These are phyloP conservation scores for Hippocampus zosterae DNA, from an alignment of 2,113 vertebrate species.

Conservation along the genomic window DNA sequence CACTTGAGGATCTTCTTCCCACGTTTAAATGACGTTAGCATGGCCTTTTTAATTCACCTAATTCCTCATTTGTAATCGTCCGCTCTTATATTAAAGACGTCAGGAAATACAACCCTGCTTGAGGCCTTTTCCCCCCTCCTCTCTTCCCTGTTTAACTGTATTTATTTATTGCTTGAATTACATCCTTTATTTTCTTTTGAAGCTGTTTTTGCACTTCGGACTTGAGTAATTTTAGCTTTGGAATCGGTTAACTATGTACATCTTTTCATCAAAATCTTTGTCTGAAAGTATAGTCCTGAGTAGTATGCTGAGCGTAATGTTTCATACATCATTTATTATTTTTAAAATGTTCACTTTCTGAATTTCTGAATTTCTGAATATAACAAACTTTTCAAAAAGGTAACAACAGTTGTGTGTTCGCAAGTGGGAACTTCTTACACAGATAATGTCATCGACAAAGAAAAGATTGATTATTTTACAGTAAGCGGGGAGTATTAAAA, in stretches of 20 bases:
- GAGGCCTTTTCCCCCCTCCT: background rate
- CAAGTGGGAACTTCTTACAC: background rate
- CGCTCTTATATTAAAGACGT: background rate
- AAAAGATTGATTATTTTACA: background rate
- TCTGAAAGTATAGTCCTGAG: background rate
- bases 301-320: background rate
- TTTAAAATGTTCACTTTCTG: background rate
- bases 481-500: too few species aligned
- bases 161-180: background rate
- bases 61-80: conserved; percentile 57
- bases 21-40: conserved; percentile 58
- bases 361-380: background rate
- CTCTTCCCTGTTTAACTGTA: background rate
- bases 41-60: conserved; percentile 59
- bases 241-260: background rate
- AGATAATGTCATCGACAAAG: background rate
- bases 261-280: background rate
- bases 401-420: background rate
- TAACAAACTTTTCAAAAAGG: background rate
- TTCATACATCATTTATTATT: background rate
- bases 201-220: background rate
- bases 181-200: background rate
- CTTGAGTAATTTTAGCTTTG: background rate
- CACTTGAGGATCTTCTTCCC: conserved; percentile 64
- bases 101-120: conserved; percentile 20